Conservation (phyloP, 2,797 vertebrate genomes). For the Staurois parvus region DNA sequence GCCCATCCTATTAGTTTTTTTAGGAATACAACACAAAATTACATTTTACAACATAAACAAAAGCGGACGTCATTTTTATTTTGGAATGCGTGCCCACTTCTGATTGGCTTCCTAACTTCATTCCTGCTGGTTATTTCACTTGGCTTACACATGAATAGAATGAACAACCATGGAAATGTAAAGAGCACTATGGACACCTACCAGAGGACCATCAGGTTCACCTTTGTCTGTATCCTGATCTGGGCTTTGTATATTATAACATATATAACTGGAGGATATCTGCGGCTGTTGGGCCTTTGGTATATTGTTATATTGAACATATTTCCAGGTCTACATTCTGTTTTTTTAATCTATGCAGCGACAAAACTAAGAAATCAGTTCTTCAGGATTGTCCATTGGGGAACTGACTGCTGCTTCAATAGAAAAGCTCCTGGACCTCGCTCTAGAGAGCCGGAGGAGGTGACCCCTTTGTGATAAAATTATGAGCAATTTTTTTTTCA, state of each 20-base stretch:
- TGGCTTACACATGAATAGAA: not conserved
- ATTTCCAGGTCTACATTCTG: constrained; percentile 4
- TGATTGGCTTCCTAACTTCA: not conserved
- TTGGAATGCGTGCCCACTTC: not conserved
- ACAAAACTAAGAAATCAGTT: not conserved
- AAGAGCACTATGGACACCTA: not conserved
- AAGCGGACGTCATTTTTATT: not conserved
- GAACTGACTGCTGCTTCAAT: not conserved
- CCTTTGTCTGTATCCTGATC: not conserved
- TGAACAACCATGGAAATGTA: not conserved
- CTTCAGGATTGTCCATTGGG: not conserved
- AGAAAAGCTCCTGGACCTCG: not conserved
- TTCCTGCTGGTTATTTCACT: not conserved
- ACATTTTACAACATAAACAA: not conserved
- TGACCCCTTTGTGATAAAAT: no score
- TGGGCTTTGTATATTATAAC: not conserved
- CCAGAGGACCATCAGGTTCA: not conserved
- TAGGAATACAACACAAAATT: not conserved
- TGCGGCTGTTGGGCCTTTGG: not conserved
- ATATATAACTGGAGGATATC: not conserved
- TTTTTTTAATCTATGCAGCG: not conserved
- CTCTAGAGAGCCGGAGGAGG: no score
- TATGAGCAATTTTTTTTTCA: no score
- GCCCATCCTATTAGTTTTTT: not conserved
- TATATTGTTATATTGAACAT: not conserved